phyloP scores from a whole-genome alignment of 2,797 vertebrate genomes.

The Channallabes apus region DNA sequence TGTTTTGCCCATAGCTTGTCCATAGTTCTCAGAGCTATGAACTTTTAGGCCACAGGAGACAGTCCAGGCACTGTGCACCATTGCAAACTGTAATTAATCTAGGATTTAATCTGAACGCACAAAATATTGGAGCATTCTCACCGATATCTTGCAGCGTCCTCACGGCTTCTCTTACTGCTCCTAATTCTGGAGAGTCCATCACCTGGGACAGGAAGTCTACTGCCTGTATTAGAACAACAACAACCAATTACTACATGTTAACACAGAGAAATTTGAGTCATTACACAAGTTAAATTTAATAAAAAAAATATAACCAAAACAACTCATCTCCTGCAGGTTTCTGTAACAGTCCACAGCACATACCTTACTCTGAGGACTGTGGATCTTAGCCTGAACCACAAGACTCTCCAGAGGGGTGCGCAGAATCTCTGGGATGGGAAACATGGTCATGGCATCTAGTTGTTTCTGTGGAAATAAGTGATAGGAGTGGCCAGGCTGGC shows the following conservation, averaged over 20 bases:
- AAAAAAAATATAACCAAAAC: background rate
- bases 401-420: slow-evolving; percentile 92
- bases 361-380: slow-evolving; percentile 89
- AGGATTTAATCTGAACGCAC: background rate
- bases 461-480: slow-evolving; percentile 86
- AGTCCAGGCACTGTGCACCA: too few species aligned
- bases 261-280: background rate
- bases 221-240: slow-evolving; percentile 71
- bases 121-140: slow-evolving; percentile 52
- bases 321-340: background rate
- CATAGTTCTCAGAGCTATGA: too few species aligned
- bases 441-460: slow-evolving; percentile 82
- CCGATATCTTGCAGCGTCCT: slow-evolving; percentile 87
- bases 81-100: too few species aligned
- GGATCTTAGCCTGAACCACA: slow-evolving; percentile 93
- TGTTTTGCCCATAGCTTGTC: too few species aligned
- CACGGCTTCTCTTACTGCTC: slow-evolving; percentile 85
- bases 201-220: slow-evolving; percentile 93
- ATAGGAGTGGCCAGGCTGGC: slow-evolving; percentile 90
- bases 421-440: slow-evolving; percentile 93
- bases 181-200: slow-evolving; percentile 86
- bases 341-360: slow-evolving; percentile 24
- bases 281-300: background rate
- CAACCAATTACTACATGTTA: background rate
- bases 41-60: too few species aligned